phyloP scores from a whole-genome alignment of 2,888 invertebrate species.

The Rapana venosa region DNA sequence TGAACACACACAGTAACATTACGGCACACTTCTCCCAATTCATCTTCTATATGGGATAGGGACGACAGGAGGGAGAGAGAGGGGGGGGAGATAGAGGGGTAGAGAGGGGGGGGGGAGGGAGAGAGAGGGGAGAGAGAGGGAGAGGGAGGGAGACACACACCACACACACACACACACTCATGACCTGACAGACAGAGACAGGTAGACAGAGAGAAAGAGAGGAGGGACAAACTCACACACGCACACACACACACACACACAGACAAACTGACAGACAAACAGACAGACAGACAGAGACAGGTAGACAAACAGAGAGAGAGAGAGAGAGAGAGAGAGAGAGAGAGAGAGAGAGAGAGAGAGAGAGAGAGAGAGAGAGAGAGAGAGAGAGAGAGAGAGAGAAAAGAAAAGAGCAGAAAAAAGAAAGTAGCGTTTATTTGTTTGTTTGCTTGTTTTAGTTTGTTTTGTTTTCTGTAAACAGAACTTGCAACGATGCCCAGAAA shows the following conservation, averaged over 20 bases:
- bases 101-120: not conserved
- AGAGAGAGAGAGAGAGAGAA: not conserved
- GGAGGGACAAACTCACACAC: not conserved
- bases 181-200: constrained; percentile 28
- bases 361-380: too few species aligned
- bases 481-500: too few species aligned
- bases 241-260: not conserved
- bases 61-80: not conserved
- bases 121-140: not conserved
- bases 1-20: not conserved
- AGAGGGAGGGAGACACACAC: constrained; percentile 29
- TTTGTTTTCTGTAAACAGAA: not conserved
- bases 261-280: not conserved
- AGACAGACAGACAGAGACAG: not conserved
- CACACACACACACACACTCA: too few species aligned
- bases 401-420: not conserved
- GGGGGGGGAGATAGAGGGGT: not conserved
- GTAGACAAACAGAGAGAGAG: not conserved
- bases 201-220: not conserved
- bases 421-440: not conserved
- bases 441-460: not conserved
- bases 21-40: constrained; percentile 2
- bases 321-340: too few species aligned
- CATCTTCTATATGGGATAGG: not conserved
- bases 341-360: not conserved